Conservation (phyloP, 2,113 vertebrate species). For the Sylvilagus bachmani region DNA sequence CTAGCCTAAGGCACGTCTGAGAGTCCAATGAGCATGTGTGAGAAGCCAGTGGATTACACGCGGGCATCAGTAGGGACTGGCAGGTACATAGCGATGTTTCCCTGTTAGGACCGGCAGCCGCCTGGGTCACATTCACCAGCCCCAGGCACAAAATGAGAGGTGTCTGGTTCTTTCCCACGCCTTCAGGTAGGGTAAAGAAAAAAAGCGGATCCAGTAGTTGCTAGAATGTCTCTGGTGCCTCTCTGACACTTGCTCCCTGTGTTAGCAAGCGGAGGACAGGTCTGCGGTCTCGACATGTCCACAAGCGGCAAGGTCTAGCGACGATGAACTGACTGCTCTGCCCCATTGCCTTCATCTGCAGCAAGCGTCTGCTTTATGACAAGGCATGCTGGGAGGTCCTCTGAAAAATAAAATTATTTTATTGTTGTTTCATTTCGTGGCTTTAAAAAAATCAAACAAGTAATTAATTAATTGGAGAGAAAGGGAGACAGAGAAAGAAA, state of each 20-base stretch:
- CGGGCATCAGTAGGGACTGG: rapidly evolving
- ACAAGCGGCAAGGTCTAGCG: no score
- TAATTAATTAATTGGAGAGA: no score
- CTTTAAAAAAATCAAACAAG: no score
- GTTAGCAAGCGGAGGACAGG: background rate
- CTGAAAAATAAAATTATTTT: background rate
- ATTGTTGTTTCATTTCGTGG: no score
- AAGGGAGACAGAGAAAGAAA: no score
- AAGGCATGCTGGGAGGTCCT: background rate
- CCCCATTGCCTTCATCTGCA: no score
- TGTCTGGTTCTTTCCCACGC: background rate
- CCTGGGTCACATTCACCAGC: background rate
- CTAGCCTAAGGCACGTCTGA: background rate
- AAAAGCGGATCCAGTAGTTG: rapidly evolving
- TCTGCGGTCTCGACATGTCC: background rate
- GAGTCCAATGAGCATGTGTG: rapidly evolving
- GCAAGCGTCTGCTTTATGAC: background rate
- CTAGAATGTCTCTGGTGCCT: background rate
- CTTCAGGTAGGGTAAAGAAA: background rate
- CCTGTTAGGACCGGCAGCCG: rapidly evolving
- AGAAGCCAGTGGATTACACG: rapidly evolving
- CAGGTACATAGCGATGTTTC: rapidly evolving
- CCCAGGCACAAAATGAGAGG: rapidly evolving
- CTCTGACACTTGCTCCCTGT: background rate
- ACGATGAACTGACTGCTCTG: rapidly evolving